Percentiles rank a stretch among this genome's conserved stretches.
These are phyloP conservation scores for Apostichopus japonicus DNA, from an alignment of 35 echinoderm and acorn worm genomes.

Conservation along the genomic window DNA sequence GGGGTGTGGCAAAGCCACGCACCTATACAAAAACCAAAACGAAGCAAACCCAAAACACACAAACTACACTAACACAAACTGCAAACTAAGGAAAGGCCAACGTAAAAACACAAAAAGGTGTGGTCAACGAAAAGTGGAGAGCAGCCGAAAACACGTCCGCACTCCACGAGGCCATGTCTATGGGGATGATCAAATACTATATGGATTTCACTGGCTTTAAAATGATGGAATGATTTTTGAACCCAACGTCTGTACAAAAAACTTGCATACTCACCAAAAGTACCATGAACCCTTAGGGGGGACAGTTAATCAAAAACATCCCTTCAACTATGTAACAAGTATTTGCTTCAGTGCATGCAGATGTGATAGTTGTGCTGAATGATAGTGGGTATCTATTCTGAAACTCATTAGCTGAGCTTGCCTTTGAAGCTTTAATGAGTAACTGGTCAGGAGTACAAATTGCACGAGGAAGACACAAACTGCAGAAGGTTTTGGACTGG, in stretches of 20 bases:
- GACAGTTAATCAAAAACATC: conserved; percentile 16
- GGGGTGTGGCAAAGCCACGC: too few species aligned
- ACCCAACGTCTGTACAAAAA: conserved; percentile 62
- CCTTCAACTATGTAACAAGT: too few species aligned
- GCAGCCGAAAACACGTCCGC: too few species aligned
- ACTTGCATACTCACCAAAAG: conserved; percentile 55
- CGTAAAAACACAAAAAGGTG: too few species aligned
- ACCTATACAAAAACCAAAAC: too few species aligned
- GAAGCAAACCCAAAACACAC: too few species aligned
- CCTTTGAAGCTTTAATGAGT: conserved; percentile 37
- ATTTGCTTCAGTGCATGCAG: too few species aligned
- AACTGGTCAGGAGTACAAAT: conserved; percentile 39
- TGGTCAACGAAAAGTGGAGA: too few species aligned
- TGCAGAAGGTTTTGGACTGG: conserved; percentile 35
- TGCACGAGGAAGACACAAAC: conserved; percentile 9
- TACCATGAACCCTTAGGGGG: conserved; percentile 21
- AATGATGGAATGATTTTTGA: conserved; percentile 13
- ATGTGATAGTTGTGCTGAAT: too few species aligned
- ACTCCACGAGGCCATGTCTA: conserved; percentile 50
- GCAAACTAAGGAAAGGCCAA: too few species aligned
- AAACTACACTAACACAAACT: too few species aligned
- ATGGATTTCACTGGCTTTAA: conserved; percentile 34
- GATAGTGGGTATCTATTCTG: too few species aligned
- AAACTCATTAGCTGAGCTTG: background rate
- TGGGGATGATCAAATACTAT: conserved; percentile 49